Evolutionary conservation across 2,113 vertebrate genomes (phyloP).

Genomic region (Tyto alba): DNA sequence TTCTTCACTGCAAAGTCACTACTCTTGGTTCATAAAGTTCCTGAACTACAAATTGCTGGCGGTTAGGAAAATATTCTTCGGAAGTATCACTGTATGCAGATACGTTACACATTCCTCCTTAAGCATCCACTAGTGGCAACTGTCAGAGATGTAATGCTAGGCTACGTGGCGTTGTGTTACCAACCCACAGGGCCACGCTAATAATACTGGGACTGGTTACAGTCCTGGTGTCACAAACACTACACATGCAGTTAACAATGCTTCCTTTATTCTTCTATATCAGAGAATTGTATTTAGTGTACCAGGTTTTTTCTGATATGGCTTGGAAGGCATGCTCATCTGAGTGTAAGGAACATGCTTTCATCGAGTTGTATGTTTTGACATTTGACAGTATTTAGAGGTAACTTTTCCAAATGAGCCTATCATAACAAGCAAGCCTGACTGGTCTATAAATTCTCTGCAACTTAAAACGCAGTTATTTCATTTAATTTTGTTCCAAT

Average conservation of each 20-base stretch:
- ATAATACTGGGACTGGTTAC: neutral
- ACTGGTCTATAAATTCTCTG: neutral
- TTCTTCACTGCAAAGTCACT: neutral
- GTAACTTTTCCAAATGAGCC: neutral
- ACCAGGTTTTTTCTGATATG: neutral
- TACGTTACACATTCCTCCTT: neutral
- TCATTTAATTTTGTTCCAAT: neutral
- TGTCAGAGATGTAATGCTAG: neutral
- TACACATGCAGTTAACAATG: neutral
- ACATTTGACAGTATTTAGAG: neutral
- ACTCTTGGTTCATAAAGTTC: neutral
- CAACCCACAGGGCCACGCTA: neutral
- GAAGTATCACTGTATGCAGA: neutral
- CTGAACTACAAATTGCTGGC: neutral
- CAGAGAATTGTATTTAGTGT: neutral
- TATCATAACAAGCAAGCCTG: neutral
- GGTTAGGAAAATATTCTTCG: neutral
- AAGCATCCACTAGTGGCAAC: neutral
- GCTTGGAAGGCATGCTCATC: neutral
- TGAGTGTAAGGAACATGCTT: neutral
- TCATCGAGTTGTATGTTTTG: neutral
- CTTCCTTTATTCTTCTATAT: neutral
- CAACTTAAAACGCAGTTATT: neutral
- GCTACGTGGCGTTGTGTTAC: neutral
- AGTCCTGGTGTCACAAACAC: neutral